Evolutionary conservation across 2,797 vertebrate genomes (phyloP).

Genomic region (Myripristis jacobus): DNA sequence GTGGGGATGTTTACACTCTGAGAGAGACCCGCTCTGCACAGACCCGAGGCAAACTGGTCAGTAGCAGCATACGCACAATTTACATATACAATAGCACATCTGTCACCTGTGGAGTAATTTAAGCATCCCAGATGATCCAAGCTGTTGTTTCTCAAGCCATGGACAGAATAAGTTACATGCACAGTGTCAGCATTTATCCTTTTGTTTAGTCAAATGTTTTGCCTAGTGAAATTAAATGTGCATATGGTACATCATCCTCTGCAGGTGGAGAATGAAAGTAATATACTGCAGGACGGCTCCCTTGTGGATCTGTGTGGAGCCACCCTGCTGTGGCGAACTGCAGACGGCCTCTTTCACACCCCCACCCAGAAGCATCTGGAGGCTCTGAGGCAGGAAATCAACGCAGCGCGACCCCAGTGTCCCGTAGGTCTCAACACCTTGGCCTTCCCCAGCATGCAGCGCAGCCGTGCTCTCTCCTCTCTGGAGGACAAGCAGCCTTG

Average conservation of each 20-base stretch:
- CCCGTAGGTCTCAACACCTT: slow-evolving; percentile 97
- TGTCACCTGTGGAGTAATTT: neutral
- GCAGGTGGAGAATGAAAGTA: slow-evolving; percentile 97
- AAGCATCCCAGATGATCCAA: neutral
- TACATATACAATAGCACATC: neutral
- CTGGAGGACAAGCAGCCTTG: slow-evolving; percentile 98
- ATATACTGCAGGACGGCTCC: slow-evolving; percentile 94
- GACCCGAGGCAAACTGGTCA: slow-evolving; percentile 94
- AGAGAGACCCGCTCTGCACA: slow-evolving; percentile 97
- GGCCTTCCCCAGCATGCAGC: slow-evolving; percentile 97
- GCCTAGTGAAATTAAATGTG: slow-evolving; percentile 2
- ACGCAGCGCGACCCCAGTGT: slow-evolving; percentile 95
- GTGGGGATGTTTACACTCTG: slow-evolving; percentile 97
- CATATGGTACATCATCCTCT: slow-evolving; percentile 16
- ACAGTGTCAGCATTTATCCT: neutral
- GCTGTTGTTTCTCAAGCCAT: neutral
- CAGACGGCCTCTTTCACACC: slow-evolving; percentile 94
- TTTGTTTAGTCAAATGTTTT: neutral
- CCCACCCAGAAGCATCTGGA: slow-evolving; percentile 99
- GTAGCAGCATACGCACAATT: slow-evolving; percentile 44
- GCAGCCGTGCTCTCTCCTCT: slow-evolving; percentile 92
- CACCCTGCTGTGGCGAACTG: slow-evolving; percentile 96
- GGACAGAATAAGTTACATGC: neutral
- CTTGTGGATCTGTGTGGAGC: slow-evolving; percentile 97
- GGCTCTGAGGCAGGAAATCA: slow-evolving; percentile 97